Base-by-base conservation (phyloP, 2,888 invertebrate species). In the Petrophora chlorosata region DNA sequence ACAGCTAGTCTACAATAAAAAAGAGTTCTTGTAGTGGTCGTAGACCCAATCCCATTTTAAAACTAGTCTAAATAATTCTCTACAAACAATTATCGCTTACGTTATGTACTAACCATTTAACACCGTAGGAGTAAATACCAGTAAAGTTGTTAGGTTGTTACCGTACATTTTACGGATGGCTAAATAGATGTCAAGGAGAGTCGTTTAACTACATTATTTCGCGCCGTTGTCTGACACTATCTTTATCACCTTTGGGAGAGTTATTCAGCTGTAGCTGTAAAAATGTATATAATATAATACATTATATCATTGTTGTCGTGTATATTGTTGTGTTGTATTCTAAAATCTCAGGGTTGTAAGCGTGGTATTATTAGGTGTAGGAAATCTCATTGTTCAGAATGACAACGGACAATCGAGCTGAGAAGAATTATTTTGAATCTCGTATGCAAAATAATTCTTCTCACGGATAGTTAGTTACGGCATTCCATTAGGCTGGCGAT, bases 401-500 rank as follows among this genome's bases (percentile, higher is more conserved):
- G 7, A 7, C 16, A 26, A 26, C 17, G 10, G 26, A 14, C 7
- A 12, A 15, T 15, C 5, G 23, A 25, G 9, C 36, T 26, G 8
- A 8, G 10, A 16, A 26, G 16, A n/a, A n/a, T n/a, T n/a, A n/a
- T n/a, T n/a, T n/a, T n/a, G n/a, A n/a, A n/a, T n/a, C n/a, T n/a
- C n/a, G n/a, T n/a, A n/a, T n/a, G n/a, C n/a, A n/a, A n/a, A n/a
- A n/a, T n/a, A n/a, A n/a, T n/a, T n/a, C 26, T 16, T 3, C 13
- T 23, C 5, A 42, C 16, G 28, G 28, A 28, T 22, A 15, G 5
- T 14, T 8, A 29, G 94, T 79, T 93, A 94, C 3, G 91, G 94
- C 19, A 79, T 94, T 62, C 92, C 92, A 42, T 92, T 93, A 65
- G 92, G 91, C 42, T 93, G 93, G 92, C 95, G 23, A 94, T 94